A percentile compares a stretch with the other conserved stretches of the same genome.
phyloP scores from a whole-genome alignment of 2,888 invertebrate genomes.

The Prosapia bicincta region DNA sequence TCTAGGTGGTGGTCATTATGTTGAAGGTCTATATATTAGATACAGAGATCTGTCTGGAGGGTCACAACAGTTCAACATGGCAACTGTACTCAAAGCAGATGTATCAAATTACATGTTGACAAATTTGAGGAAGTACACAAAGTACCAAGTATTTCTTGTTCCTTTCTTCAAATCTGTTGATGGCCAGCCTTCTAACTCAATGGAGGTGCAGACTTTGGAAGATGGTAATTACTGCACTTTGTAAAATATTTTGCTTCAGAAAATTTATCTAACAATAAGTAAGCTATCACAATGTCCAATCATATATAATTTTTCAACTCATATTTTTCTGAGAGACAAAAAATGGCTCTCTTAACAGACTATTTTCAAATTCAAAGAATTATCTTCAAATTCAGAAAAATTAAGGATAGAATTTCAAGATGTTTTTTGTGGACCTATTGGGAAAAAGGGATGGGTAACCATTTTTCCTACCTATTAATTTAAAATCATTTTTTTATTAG shows the following conservation, averaged over 20 bases:
- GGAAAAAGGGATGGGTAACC: neutral
- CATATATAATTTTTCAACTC: no score
- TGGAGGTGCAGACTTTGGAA: constrained; percentile 58
- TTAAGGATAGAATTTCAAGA: no score
- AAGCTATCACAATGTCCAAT: no score
- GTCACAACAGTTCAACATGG: constrained; percentile 63
- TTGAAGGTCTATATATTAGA: constrained; percentile 69
- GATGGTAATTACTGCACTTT: constrained; percentile 40
- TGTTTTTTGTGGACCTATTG: constrained; percentile 45
- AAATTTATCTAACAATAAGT: no score
- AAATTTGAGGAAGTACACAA: constrained; percentile 78
- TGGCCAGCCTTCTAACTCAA: constrained; percentile 90
- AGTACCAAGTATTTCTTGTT: constrained; percentile 89
- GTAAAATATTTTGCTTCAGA: no score
- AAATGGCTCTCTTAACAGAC: no score
- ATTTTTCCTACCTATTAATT: neutral
- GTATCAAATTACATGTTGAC: constrained; percentile 68
- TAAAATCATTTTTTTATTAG: neutral
- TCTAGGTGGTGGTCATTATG: constrained; percentile 51
- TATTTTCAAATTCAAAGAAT: no score
- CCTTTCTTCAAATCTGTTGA: constrained; percentile 85
- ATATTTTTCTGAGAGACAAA: no score
- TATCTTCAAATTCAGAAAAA: no score
- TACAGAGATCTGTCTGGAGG: constrained; percentile 61
- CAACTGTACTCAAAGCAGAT: constrained; percentile 65